Base-by-base conservation (phyloP, 2,888 invertebrate species). In the Clusia tigrina region DNA sequence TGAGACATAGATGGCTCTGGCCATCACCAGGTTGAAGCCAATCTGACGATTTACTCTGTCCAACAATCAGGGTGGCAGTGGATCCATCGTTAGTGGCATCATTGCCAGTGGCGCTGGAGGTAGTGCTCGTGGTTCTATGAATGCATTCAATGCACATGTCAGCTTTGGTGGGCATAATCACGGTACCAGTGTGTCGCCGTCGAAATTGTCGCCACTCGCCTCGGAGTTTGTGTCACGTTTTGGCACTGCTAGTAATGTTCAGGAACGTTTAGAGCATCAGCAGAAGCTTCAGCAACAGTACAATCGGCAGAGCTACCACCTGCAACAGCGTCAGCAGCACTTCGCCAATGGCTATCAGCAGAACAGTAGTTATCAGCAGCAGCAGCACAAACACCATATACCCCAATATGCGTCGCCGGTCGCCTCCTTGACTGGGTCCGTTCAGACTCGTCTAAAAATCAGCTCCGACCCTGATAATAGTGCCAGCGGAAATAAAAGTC, bases 401-500 rank as follows among this genome's bases (percentile, higher is more conserved):
- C 72, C 69, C 58, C 71, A 65, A n/a, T 65, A 65, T 42, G 53
- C 60, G 6, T 15, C 60, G 32, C 71, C 63, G 60, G 61, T 71
- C 26, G 24, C 63, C 9, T 53, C 68, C n/a, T 58, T 78, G 46
- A 63, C 73, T 18, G 70, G 70, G 18, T 71, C 75, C 26, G 72
- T 80, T 42, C 78, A 81, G 60, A 72, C 73, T 54, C 80, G 81
- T 54, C 69, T 81, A 56, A 72, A 71, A 61, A 71, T 76, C 58
- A 63, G 55, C 9, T 37, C 32, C n/a, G 64, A 58, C 25, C 48
- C 55, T 17, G 58, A 60, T 54, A 55, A 56, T 20, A 63, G 62
- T 6, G 59, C 53, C n/a, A 54, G 59, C 18, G n/a, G n/a, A n/a
- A 53, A 54, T 17, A 53, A 54, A 22, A 22, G 25, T 56, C 22